Evolutionary conservation across 2,113 vertebrate species (phyloP).

Genomic region (Gallinago media): DNA sequence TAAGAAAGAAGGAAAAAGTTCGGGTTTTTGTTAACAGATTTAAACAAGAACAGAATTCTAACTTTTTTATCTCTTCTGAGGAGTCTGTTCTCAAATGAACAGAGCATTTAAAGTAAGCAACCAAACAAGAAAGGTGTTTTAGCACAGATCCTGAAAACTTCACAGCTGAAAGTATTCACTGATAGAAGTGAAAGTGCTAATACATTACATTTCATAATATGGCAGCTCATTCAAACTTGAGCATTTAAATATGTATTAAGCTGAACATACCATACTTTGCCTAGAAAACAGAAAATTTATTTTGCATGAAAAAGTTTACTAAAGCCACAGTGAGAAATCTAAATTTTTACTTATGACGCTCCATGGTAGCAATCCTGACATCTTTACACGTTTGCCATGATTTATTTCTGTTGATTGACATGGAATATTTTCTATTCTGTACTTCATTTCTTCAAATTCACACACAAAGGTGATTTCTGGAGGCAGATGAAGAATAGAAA

Average conservation of each 20-base stretch:
- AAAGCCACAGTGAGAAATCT: neutral
- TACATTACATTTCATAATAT: neutral
- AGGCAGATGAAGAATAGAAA: neutral
- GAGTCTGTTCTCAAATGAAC: fast-evolving
- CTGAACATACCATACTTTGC: neutral
- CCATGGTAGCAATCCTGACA: neutral
- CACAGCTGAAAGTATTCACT: neutral
- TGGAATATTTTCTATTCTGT: neutral
- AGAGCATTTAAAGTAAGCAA: neutral
- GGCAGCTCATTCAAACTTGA: neutral
- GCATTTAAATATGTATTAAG: neutral
- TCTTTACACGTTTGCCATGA: neutral
- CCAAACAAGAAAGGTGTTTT: neutral
- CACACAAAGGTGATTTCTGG: neutral
- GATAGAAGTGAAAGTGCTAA: neutral
- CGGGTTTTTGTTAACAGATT: neutral
- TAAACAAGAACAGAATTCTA: neutral
- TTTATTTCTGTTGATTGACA: neutral
- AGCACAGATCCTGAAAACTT: neutral
- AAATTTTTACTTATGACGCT: neutral
- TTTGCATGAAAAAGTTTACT: neutral
- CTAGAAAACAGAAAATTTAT: neutral
- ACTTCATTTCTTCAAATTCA: neutral
- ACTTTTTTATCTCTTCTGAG: neutral
- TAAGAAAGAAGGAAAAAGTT: neutral